Base-by-base conservation (phyloP, 2,888 invertebrate genomes). In the Chymomyza fuscimana region DNA sequence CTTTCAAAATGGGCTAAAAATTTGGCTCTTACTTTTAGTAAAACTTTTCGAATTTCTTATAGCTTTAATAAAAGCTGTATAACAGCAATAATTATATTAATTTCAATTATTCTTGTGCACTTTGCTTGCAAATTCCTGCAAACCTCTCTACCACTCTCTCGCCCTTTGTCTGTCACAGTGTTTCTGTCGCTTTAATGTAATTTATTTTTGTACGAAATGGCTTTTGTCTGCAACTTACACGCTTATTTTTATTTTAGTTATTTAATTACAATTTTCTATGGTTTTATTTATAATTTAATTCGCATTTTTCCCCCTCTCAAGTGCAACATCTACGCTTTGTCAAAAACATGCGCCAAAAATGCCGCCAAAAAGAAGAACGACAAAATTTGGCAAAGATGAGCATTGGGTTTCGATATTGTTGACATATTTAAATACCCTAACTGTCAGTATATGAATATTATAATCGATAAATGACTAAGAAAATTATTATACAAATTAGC, bases 231-330 rank as follows among this genome's bases (percentile, higher is more conserved):
- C 61, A 64, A 64, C 61, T 25, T 63, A 69, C 67, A 68, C 73
- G 72, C 64, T 67, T 78, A 76, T 76, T 86, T 79, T 72, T 75
- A 65, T 74, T 65, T 73, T 72, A 78, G 78, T 86, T 86, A 76
- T 87, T 88, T 83, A 79, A 83, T 81, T 81, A 78, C 72, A 79
- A 70, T 73, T 69, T 71, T 80, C 66, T 76, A 70, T 60, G 74
- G 74, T 70, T 74, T 80, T 77, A 88, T 79, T 84, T 86, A 78
- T 79, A 82, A 78, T 80, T 81, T 74, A 78, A 81, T 79, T 81
- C 74, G 73, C 72, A 67, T 68, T 81, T 73, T 67, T 69, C 62
- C 65, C 67, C 66, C 64, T 67, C 68, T 32, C 68, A 46, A 46
- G 40, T 46, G 70, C 73, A 19, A 62, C 73, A 56, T 54, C 61